A percentile compares a stretch with the other conserved stretches of the same genome.
Evolutionary conservation across 1,140 invertebrate species (phyloP).

Genomic region (Hyles euphorbiae): DNA sequence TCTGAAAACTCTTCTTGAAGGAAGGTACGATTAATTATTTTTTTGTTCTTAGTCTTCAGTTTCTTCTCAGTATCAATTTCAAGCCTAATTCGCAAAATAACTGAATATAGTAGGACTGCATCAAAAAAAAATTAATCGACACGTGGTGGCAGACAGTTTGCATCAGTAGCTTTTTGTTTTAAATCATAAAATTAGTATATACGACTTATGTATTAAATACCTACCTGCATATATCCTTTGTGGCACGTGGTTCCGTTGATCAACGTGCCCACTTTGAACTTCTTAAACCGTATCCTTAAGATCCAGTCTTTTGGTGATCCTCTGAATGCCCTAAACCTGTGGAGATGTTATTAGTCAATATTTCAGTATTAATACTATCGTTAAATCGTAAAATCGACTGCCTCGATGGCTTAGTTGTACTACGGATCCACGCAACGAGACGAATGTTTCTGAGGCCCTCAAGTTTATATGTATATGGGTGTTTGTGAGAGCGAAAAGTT

Average conservation of each 20-base stretch:
- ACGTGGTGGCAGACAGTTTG: too few species aligned
- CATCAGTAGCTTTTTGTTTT: too few species aligned
- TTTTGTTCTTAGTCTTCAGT: too few species aligned
- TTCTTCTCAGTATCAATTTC: too few species aligned
- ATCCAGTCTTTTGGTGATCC: constrained; percentile 92
- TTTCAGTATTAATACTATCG: background rate
- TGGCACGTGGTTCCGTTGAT: constrained; percentile 90
- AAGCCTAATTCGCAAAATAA: too few species aligned
- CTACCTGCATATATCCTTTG: constrained; percentile 91
- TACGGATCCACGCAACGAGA: too few species aligned
- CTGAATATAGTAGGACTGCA: too few species aligned
- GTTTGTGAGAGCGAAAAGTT: too few species aligned
- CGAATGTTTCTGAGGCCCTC: background rate
- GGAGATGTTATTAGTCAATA: constrained; percentile 11
- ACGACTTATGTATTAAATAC: background rate
- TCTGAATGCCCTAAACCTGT: constrained; percentile 87
- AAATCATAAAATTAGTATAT: background rate
- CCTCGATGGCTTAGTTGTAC: too few species aligned
- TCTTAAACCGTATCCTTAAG: constrained; percentile 91
- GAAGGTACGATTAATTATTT: too few species aligned
- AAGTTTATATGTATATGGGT: background rate
- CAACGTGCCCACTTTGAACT: constrained; percentile 92
- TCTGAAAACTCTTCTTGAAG: too few species aligned
- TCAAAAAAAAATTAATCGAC: too few species aligned
- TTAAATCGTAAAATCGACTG: background rate